Evolutionary conservation across 2,888 invertebrate genomes (phyloP), one percentile per base, ranked within the genome.

Genomic region (Mesoligia furuncula): DNA sequence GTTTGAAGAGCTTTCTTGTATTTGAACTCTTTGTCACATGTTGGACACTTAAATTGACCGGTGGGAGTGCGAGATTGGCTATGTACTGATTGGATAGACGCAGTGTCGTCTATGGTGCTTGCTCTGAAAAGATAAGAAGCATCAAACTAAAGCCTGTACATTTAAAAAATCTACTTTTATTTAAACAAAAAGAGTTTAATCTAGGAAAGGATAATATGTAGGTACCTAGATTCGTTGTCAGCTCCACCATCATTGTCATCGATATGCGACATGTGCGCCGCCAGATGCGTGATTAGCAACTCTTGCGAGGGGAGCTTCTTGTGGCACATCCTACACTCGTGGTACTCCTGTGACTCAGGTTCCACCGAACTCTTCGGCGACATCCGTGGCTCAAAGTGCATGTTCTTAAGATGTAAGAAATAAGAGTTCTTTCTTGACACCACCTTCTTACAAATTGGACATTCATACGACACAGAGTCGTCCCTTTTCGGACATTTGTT

Each of bases 21-120:
- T 73, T 93, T 95, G 87, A 96, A 97, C 39, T 90, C 88, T 87
- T 96, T 96, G 54, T 94, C 93, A 81, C 97, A 97, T 70, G 90
- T 85, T 24, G 85, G 85, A 85, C 97, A 97, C 68, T 93, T 92
- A 24, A 91, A 48, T 20, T 91, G 20, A 31, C 67, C 31, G 85
- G 68, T 69, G 20, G 80, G 68, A 61, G 92, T 8, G 88, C 92
- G 20, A 57, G 87, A 9, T 89, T 84, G 20, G 86, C 90, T 75
- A 86, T 86, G 92, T 62, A 91, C 93, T 1, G 95, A 95, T 59
- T 92, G 90, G 4, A 93, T 80, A 1, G 95, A 95, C 2, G 79
- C 90, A 0, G 91, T 87, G 78, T 95, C 96, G 20, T 93, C 94
- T 4, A 90, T 73, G 2, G 92, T 92, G 85, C 94, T 94, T 20